phyloP scores from a whole-genome alignment of 2,113 vertebrate species.

The Ammospiza nelsoni region DNA sequence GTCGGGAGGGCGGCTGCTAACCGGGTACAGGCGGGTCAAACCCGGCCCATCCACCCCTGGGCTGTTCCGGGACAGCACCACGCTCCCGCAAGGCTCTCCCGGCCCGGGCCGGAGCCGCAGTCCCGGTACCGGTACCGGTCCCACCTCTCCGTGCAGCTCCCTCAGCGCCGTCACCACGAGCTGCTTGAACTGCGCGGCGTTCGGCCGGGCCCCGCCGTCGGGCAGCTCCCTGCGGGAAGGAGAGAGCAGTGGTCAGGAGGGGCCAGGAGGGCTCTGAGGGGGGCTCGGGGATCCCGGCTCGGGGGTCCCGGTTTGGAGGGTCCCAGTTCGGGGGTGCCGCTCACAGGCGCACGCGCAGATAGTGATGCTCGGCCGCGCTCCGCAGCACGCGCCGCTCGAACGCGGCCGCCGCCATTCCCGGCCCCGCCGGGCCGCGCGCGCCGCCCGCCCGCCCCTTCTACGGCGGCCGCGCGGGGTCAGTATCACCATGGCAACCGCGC shows the following conservation, averaged over 20 bases:
- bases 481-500: not conserved
- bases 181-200: constrained; percentile 84
- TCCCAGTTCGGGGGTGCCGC: not conserved
- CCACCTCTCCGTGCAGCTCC: constrained; percentile 89
- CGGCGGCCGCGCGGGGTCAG: not conserved
- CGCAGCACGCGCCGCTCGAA: constrained; percentile 82
- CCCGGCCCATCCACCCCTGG: fast-evolving
- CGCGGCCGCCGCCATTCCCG: not conserved
- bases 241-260: not conserved
- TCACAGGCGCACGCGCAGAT: constrained; percentile 88
- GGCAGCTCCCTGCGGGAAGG: constrained; percentile 78
- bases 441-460: not conserved
- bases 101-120: not conserved
- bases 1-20: fast-evolving
- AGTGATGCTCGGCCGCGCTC: constrained; percentile 80
- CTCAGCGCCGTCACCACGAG: constrained; percentile 84
- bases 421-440: not conserved
- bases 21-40: fast-evolving
- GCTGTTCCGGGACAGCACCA: no score
- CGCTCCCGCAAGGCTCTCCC: not conserved
- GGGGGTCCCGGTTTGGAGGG: no score
- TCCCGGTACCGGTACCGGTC: not conserved
- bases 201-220: constrained; percentile 69
- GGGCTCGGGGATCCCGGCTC: no score
- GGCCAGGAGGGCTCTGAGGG: not conserved